phyloP scores from a whole-genome alignment of 53 echinoderm and acorn worm genomes.

The Hippasteria phrygiana region DNA sequence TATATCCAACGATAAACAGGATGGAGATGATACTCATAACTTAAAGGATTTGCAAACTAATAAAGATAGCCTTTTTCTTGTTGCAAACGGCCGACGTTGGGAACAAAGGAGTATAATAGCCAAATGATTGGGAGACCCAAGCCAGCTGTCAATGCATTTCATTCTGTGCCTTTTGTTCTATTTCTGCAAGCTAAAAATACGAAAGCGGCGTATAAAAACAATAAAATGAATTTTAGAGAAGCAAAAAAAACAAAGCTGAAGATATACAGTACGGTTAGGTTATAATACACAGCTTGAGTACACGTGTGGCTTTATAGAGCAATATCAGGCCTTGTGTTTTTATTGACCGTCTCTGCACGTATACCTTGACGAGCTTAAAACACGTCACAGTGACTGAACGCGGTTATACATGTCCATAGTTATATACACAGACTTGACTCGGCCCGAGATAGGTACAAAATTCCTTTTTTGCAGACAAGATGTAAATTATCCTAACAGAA shows the following conservation, averaged over 20 bases:
- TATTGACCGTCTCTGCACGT: conserved; percentile 23
- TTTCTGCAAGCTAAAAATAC: conserved; percentile 43
- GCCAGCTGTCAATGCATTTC: conserved; percentile 43
- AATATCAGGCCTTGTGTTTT: conserved; percentile 53
- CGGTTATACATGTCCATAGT: conserved; percentile 45
- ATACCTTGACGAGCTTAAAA: conserved; percentile 31
- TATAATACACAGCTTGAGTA: conserved; percentile 50
- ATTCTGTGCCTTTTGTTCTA: conserved; percentile 43
- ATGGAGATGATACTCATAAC: too few relatives aligned
- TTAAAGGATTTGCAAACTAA: not conserved
- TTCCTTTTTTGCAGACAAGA: not conserved
- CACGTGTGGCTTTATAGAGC: conserved; percentile 38
- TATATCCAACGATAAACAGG: too few relatives aligned
- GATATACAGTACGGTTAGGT: conserved; percentile 34
- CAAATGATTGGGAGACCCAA: conserved; percentile 49
- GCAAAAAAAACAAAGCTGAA: conserved; percentile 5
- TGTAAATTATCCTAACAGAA: conserved; percentile 23
- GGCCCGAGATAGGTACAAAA: conserved; percentile 11
- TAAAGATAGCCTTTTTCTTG: conserved; percentile 2
- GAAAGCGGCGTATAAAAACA: conserved; percentile 42
- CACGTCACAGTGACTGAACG: conserved; percentile 38
- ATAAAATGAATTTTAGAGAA: not conserved
- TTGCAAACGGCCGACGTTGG: conserved; percentile 19
- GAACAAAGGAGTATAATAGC: conserved; percentile 36
- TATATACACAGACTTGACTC: conserved; percentile 60